Evolutionary conservation across 2,888 invertebrate genomes (phyloP), one percentile per base, ranked within the genome.

Genomic region (Cyaniris semiargus): DNA sequence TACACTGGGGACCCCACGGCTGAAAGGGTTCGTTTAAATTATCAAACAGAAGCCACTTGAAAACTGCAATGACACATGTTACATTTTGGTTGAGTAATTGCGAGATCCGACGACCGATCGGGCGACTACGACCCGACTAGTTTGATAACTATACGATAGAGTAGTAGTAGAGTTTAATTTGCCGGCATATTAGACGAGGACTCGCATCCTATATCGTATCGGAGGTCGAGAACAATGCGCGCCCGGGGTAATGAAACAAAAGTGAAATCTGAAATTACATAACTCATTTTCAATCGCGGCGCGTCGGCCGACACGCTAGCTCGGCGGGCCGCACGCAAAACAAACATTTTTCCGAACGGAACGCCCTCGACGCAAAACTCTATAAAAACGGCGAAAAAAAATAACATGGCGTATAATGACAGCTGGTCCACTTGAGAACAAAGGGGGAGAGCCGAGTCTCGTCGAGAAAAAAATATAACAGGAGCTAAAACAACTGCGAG

Each of bases 391-490:
- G 90, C 92, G 89, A 94, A 93, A 93, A 92, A 92, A 91, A 88
- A 91, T 93, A 93, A 93, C 94, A 94, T 94, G 91, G 94, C 94
- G 94, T 92, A 94, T 94, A 94, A 94, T 94, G 94, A 94, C 94
- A 94, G 94, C 94, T 94, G 94, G 94, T 93, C 94, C 94, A 94
- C 94, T 94, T 94, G 94, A 94, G 93, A 94, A 94, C 94, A 94
- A 94, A 93, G 91, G 94, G 91, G 93, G 94, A 91, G 90, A 92
- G 92, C 89, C 83, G 90, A 90, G 92, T 85, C 91, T 90, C 92
- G 92, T 88, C 87, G 93, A 92, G 93, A 90, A 93, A 94, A 92
- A 93, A 94, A 93, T 92, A 93, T 87, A 89, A 88, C 87, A 90
- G 89, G 91, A 93, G 92, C 89, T 88, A 89, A 92, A 93, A 92